Base-by-base conservation (phyloP, 1,140 invertebrate genomes). In the Pissodes strobi region DNA sequence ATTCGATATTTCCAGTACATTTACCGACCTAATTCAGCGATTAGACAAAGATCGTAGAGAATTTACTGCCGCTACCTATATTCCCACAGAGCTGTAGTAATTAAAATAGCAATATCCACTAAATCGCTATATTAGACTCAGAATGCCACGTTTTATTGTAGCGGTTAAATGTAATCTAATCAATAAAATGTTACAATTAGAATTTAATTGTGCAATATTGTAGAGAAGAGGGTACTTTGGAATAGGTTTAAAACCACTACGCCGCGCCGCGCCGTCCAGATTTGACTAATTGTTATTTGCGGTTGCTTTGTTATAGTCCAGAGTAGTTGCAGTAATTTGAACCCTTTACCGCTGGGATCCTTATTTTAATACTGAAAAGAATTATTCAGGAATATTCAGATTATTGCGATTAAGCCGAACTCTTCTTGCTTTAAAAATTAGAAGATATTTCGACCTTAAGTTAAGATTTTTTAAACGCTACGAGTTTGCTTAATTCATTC, bases 121-220 rank as follows among this genome's bases (percentile, higher is more conserved):
- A 52, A 52, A 61, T 61, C 19, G 48, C 58, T 41, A 34, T 61
- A 52, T 61, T 52, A 61, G 21, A 27, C 22, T 52, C 34, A 13
- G 18, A 39, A 52, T 13, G 19, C 22, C 46, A 61, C 17, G 38
- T 52, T 61, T 61, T 61, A 52, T 39, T 52, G 46, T 25, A 30
- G 48, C 18, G 46, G 58, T 52, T 61, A 61, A 52, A 52, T 52
- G 51, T 61, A 61, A 51, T 61, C 46, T 52, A 25, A 61, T 61
- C 58, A 52, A 61, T 52, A 61, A 52, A 51, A 52, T 23, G 12
- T 15, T 30, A 61, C 58, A 38, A 52, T 61, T 61, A 39, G 18
- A 30, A 19, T 61, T 61, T 61, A 61, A 61, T 61, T 30, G 58
- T 52, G 15, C 30, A 60, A 39, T 49, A 60, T 38, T 38, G 57